Evolutionary conservation across 2,888 invertebrate species (phyloP), one percentile per base, ranked within the genome.

Genomic region (Himalopsyche tibetana): DNA sequence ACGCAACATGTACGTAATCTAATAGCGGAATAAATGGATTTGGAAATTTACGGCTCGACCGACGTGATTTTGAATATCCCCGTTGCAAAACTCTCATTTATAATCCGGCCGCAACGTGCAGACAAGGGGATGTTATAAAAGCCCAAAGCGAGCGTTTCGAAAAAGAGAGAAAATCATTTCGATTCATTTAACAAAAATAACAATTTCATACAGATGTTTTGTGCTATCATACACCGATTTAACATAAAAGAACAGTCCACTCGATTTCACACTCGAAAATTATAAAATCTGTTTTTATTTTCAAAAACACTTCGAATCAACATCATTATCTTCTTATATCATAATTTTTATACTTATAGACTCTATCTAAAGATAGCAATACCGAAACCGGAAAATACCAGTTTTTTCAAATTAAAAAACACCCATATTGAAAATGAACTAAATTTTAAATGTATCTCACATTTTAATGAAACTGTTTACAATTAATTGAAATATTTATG

Each of bases 121-220:
- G 74, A 74, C 36, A 74, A 74, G 74, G 36, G 74, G 36, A 36
- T 74, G 36, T 74, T 74, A 36, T 74, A 36, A 74, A 74, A 74
- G 36, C 8, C 74, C 15, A 74, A 74, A 74, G 36, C 15, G 63
- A 63, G 63, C 63, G 6, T 11, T 36, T 74, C 15, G 38, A 36
- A 74, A 74, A 74, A 74, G 19, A 36, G 36, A 36, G 36, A 36
- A 15, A 74, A 36, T 36, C 15, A 74, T 74, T 38, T 15, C 38
- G 36, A 74, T 74, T 74, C 74, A 36, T 36, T 74, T 38, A 38
- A 74, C 74, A 74, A 74, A 74, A 74, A 74, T 74, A 74, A 74
- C 36, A 74, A 74, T 74, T 74, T 74, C 74, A 74, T 36, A 74
- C 74, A 74, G 74, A 74, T 74, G 19, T 15, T 74, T 15, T 51